Conservation (phyloP, 2,888 invertebrate species). For the Drosophila falleni region DNA sequence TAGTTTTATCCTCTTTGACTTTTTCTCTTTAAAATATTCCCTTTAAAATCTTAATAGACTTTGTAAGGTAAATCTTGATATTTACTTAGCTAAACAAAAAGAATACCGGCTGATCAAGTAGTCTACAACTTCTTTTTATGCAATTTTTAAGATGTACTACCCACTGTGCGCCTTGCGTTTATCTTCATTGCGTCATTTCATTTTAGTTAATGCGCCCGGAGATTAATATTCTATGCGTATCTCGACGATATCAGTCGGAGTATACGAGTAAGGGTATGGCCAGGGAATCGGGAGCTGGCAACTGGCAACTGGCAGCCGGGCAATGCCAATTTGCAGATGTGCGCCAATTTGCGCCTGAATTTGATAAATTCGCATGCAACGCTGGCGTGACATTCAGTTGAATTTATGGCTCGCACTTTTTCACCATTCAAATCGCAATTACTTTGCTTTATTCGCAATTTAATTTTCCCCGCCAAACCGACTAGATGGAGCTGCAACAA, state of each 20-base stretch:
- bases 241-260: slow-evolving; percentile 57
- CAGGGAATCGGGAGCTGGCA: slow-evolving; percentile 25
- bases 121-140: background rate
- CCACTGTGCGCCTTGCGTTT: slow-evolving; percentile 60
- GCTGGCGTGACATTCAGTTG: slow-evolving; percentile 82
- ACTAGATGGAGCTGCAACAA: slow-evolving; percentile 27
- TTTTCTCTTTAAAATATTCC: background rate
- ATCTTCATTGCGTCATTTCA: slow-evolving; percentile 74
- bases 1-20: background rate
- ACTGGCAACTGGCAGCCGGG: slow-evolving; percentile 27
- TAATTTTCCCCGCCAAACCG: slow-evolving; percentile 51
- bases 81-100: background rate
- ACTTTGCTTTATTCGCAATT: slow-evolving; percentile 81
- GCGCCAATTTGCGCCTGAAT: slow-evolving; percentile 78
- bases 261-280: slow-evolving; percentile 16
- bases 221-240: slow-evolving; percentile 82
- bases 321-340: slow-evolving; percentile 75
- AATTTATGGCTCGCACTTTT: slow-evolving; percentile 82
- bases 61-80: background rate
- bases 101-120: background rate
- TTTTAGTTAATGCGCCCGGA: slow-evolving; percentile 75
- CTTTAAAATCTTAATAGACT: background rate
- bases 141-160: background rate
- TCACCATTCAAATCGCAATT: slow-evolving; percentile 81
- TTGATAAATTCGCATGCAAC: slow-evolving; percentile 82